Conservation (phyloP, 2,888 invertebrate species). For the Allacma fusca region DNA sequence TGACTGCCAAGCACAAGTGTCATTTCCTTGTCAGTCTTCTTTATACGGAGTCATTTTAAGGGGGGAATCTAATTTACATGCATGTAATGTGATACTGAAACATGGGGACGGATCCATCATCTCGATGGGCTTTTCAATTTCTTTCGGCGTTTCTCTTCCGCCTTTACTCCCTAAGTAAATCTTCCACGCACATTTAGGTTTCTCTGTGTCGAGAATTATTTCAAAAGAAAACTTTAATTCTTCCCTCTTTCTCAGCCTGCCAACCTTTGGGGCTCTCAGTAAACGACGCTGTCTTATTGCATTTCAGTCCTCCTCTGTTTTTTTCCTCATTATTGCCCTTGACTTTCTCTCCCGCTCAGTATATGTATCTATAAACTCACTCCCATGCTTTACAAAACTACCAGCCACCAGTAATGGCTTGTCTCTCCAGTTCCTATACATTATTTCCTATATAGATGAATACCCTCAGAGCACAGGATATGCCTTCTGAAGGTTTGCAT, state of each 20-base stretch:
- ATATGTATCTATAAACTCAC: no score
- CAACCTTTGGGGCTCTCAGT: background rate
- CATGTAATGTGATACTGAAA: slow-evolving; percentile 45
- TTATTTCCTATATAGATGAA: no score
- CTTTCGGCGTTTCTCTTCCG: slow-evolving; percentile 16
- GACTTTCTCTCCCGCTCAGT: background rate
- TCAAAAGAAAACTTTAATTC: slow-evolving; percentile 16
- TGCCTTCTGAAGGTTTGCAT: background rate
- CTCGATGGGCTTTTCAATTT: slow-evolving; percentile 28
- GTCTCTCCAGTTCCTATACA: no score
- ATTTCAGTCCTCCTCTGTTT: background rate
- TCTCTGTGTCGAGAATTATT: background rate
- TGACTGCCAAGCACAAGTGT: slow-evolving; percentile 35
- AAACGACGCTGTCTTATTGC: background rate
- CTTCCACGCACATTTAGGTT: slow-evolving; percentile 6
- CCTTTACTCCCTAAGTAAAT: slow-evolving; percentile 12
- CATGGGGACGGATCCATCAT: slow-evolving; percentile 41
- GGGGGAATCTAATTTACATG: slow-evolving; percentile 56
- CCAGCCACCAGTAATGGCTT: no score
- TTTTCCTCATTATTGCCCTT: background rate
- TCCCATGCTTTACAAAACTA: no score
- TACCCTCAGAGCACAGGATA: no score
- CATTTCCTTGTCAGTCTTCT: slow-evolving; percentile 38
- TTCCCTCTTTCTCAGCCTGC: background rate
- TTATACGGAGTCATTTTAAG: slow-evolving; percentile 44